Percentiles rank a stretch among this genome's conserved stretches.
phyloP scores from a whole-genome alignment of 2,888 invertebrate genomes.

The Oeneis ivallda region DNA sequence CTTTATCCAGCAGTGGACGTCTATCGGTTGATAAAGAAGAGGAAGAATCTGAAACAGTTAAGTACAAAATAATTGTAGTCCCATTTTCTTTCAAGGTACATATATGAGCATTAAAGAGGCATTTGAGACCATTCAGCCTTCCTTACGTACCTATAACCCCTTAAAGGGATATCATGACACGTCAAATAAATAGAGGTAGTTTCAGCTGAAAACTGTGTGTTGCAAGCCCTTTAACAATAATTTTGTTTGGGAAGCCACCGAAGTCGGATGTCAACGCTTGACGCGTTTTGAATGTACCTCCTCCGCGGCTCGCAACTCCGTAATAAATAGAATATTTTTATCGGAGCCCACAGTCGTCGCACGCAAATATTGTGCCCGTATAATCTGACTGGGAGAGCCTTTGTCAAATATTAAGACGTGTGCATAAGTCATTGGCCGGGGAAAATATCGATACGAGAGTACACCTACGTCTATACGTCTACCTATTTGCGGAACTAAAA shows the following conservation, averaged over 20 bases:
- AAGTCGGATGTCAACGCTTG: constrained; percentile 75
- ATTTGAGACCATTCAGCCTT: too few relatives aligned
- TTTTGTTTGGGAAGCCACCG: constrained; percentile 54
- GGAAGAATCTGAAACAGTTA: too few relatives aligned
- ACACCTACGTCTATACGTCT: background rate
- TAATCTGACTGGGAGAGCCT: constrained; percentile 51
- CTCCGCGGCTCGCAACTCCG: constrained; percentile 52
- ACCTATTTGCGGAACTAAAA: background rate
- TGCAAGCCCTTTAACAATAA: constrained; percentile 30
- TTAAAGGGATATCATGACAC: too few relatives aligned
- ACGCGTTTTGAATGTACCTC: constrained; percentile 73
- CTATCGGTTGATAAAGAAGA: too few relatives aligned
- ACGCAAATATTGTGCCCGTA: constrained; percentile 70
- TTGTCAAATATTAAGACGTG: constrained; percentile 45
- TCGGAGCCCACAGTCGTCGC: constrained; percentile 67
- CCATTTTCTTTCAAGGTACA: too few relatives aligned
- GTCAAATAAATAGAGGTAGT: background rate
- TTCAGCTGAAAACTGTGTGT: background rate
- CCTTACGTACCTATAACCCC: too few relatives aligned
- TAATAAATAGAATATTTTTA: constrained; percentile 82
- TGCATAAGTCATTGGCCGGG: constrained; percentile 42
- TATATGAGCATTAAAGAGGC: too few relatives aligned
- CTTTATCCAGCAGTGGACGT: too few relatives aligned
- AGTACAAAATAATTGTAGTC: too few relatives aligned
- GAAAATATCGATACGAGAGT: constrained; percentile 6